Conservation (phyloP, 1,140 invertebrate species). For the Leptonema lineaticorne region DNA sequence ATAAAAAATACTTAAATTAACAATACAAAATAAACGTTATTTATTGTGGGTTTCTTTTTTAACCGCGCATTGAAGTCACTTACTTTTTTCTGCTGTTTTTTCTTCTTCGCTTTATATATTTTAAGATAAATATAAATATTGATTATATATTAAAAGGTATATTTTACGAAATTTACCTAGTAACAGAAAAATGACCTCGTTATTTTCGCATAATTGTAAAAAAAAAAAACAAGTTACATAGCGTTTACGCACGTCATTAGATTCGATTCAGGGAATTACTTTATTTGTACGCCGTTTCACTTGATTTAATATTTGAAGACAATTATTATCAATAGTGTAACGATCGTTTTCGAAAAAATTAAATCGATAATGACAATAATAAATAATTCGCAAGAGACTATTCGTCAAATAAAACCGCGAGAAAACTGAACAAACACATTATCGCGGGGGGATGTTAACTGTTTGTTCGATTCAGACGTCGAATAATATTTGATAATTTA, state of each 20-base stretch:
- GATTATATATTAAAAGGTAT: not conserved
- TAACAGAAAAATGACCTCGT: not conserved
- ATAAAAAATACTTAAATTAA: too few species aligned
- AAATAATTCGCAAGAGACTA: not conserved
- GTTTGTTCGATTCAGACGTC: too few species aligned
- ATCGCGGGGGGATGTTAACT: too few species aligned
- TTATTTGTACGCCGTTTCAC: not conserved
- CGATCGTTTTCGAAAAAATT: too few species aligned
- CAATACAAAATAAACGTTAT: not conserved
- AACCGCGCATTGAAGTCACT: not conserved
- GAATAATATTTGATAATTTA: too few species aligned
- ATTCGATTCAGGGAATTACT: conserved; percentile 11
- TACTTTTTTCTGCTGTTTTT: not conserved
- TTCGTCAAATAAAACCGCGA: not conserved
- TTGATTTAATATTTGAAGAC: conserved; percentile 10
- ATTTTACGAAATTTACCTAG: not conserved
- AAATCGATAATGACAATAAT: too few species aligned
- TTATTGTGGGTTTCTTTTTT: not conserved
- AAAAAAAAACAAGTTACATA: not conserved
- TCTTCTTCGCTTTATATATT: not conserved
- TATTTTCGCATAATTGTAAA: too few species aligned
- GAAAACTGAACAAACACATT: not conserved
- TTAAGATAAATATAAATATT: not conserved
- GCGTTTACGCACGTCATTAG: not conserved
- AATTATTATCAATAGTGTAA: not conserved